A percentile compares a stretch with the other conserved stretches of the same genome.
phyloP scores from a whole-genome alignment of 2,113 vertebrate species.

The Corydoras sp. region DNA sequence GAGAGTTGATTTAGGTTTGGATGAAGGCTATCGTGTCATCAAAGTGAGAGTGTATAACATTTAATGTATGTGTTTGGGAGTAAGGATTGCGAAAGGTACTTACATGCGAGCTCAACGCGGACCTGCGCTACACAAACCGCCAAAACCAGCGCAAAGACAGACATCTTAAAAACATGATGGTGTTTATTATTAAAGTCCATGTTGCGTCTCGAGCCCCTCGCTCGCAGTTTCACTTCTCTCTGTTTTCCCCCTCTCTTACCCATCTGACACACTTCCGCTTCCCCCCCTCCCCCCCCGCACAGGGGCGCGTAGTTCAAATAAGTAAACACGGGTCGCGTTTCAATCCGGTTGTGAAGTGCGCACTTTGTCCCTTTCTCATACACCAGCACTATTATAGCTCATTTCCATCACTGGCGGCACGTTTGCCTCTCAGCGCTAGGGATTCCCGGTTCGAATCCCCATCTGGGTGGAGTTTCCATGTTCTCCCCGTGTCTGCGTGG shows the following conservation, averaged over 20 bases:
- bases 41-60: neutral
- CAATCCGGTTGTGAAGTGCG: neutral
- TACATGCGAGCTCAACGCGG: neutral
- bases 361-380: neutral
- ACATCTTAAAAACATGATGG: neutral
- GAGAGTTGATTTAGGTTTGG: too few species aligned
- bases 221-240: neutral
- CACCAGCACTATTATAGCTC: neutral
- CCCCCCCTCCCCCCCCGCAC: slow-evolving; percentile 13
- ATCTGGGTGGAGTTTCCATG: too few species aligned
- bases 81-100: neutral
- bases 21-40: too few species aligned
- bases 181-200: neutral
- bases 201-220: neutral
- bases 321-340: neutral
- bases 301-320: neutral
- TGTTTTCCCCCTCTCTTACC: neutral
- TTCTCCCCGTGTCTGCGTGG: too few species aligned
- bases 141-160: neutral
- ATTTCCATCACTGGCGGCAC: too few species aligned
- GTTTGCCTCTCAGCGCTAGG: too few species aligned
- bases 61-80: neutral
- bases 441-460: too few species aligned
- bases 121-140: neutral
- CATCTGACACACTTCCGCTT: slow-evolving; percentile 12